Conservation (phyloP, 2,113 vertebrate genomes). For the Elgaria multicarinata region DNA sequence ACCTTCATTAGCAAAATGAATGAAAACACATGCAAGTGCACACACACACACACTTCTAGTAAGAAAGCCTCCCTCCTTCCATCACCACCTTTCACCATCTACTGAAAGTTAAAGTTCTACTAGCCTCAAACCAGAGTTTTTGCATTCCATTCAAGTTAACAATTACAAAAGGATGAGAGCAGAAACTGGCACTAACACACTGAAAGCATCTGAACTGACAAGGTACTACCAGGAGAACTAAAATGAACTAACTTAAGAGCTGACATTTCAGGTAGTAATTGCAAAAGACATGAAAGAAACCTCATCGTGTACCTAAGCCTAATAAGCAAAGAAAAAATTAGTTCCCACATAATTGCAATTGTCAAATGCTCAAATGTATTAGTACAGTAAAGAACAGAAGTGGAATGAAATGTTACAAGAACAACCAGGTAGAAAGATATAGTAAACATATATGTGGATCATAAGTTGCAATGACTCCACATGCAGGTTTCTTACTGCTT, state of each 20-base stretch:
- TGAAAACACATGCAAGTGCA: too few species aligned
- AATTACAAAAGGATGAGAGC: slow-evolving; percentile 69
- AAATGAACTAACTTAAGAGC: neutral
- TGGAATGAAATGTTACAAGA: neutral
- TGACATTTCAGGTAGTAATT: neutral
- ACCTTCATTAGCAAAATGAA: accelerated
- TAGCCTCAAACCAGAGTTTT: slow-evolving; percentile 61
- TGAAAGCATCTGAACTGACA: neutral
- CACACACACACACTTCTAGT: neutral
- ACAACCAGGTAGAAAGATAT: neutral
- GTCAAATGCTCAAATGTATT: neutral
- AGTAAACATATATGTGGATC: neutral
- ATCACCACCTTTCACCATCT: slow-evolving; percentile 4
- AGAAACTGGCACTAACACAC: slow-evolving; percentile 28
- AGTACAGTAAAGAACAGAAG: neutral
- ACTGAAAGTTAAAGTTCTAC: slow-evolving; percentile 64
- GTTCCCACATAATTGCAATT: neutral
- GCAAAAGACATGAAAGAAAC: neutral
- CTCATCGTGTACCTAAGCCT: neutral
- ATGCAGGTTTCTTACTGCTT: neutral
- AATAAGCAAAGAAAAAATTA: neutral
- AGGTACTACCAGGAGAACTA: neutral
- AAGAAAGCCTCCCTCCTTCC: neutral
- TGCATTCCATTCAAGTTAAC: slow-evolving; percentile 73
- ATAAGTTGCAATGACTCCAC: neutral